A percentile compares a stretch with the other conserved stretches of the same genome.
Evolutionary conservation across 2,113 vertebrate genomes (phyloP).

Genomic region (Macrotis lagotis): DNA sequence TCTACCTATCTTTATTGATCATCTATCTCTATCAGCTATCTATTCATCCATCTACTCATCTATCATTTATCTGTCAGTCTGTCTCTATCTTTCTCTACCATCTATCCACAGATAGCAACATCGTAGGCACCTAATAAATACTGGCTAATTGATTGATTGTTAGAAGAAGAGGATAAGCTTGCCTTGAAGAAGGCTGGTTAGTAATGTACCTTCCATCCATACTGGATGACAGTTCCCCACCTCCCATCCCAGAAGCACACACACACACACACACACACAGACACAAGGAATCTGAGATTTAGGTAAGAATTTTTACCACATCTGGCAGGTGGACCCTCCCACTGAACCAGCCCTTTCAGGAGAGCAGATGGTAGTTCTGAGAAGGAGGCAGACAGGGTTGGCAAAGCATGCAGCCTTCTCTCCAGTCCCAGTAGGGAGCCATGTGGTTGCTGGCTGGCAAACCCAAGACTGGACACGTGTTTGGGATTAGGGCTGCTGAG

Average conservation of each 20-base stretch:
- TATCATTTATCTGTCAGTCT: background rate
- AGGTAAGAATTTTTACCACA: constrained; percentile 37
- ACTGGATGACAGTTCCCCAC: background rate
- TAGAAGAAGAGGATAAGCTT: background rate
- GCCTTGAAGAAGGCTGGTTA: background rate
- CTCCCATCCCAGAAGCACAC: background rate
- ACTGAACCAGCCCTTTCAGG: constrained; percentile 44
- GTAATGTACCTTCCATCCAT: background rate
- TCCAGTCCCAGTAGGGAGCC: constrained; percentile 49
- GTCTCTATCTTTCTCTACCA: background rate
- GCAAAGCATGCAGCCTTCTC: constrained; percentile 42
- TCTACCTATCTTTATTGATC: background rate
- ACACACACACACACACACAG: background rate
- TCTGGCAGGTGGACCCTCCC: constrained; percentile 49
- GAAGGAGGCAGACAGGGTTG: constrained; percentile 61
- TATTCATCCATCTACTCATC: background rate
- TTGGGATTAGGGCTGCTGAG: constrained; percentile 43
- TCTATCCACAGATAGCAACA: background rate
- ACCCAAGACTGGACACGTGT: constrained; percentile 31
- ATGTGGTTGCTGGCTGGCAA: constrained; percentile 31
- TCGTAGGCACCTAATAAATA: background rate
- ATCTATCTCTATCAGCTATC: background rate
- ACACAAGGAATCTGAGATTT: background rate
- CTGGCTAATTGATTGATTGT: background rate
- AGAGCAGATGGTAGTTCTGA: constrained; percentile 64